Evolutionary conservation across 2,797 vertebrate genomes (phyloP).

Genomic region (Nyctibius grandis): DNA sequence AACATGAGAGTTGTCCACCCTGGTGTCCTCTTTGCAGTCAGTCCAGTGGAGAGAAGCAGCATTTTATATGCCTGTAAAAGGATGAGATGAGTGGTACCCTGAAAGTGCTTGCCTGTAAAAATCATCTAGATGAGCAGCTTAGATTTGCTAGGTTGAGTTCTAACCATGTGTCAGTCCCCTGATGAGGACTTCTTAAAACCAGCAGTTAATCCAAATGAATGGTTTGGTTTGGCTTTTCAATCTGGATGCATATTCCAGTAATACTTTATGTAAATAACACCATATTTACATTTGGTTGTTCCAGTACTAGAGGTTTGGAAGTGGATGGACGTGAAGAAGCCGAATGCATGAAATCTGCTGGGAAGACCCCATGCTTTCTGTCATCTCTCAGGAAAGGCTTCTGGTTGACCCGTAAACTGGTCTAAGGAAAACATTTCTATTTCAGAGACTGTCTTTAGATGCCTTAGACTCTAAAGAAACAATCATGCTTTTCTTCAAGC

Average conservation of each 20-base stretch:
- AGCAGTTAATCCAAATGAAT: not conserved
- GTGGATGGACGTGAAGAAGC: not conserved
- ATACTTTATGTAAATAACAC: not conserved
- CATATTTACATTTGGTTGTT: not conserved
- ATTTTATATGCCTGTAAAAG: not conserved
- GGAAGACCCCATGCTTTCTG: not conserved
- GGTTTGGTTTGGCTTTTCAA: not conserved
- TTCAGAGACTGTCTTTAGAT: not conserved
- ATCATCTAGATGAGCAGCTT: not conserved
- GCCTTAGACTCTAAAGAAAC: not conserved
- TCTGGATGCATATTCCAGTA: not conserved
- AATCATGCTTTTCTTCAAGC: not conserved
- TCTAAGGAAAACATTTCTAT: not conserved
- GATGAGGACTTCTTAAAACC: not conserved
- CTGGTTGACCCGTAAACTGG: not conserved
- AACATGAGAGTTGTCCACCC: rapidly evolving
- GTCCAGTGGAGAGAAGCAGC: not conserved
- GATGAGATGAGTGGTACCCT: not conserved
- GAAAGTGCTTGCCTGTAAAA: not conserved
- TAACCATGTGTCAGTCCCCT: not conserved
- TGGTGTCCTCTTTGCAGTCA: not conserved
- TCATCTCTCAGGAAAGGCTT: not conserved
- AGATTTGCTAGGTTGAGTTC: not conserved
- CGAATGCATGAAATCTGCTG: not conserved
- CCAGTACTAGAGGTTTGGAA: not conserved